These are phyloP conservation scores for Scartelaos histophorus DNA, from an alignment of 2,113 vertebrate species.

Conservation along the genomic window DNA sequence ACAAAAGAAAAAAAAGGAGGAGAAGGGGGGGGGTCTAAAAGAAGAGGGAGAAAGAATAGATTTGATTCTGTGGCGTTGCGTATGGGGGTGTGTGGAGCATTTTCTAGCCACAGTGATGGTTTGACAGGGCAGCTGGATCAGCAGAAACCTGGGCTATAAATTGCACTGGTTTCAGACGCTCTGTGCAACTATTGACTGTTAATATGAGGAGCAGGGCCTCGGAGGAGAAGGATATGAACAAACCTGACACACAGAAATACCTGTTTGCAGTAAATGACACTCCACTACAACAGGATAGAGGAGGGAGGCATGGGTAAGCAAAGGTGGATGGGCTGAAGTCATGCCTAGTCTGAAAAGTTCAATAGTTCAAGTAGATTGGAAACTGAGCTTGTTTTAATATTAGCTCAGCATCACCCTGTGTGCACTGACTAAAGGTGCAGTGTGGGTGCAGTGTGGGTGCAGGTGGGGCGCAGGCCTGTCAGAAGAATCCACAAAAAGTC, in stretches of 20 bases:
- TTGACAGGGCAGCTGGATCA: slow-evolving; percentile 74
- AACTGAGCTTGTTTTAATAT: too few relatives aligned
- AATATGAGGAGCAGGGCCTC: slow-evolving; percentile 51
- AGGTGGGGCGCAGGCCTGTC: too few relatives aligned
- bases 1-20: slow-evolving; percentile 19
- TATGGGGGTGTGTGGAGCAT: slow-evolving; percentile 42
- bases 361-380: too few relatives aligned
- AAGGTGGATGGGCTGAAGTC: too few relatives aligned
- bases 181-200: slow-evolving; percentile 66
- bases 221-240: slow-evolving; percentile 31
- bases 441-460: too few relatives aligned
- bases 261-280: slow-evolving; percentile 9
- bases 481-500: too few relatives aligned
- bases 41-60: slow-evolving; percentile 2
- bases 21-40: slow-evolving; percentile 3
- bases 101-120: slow-evolving; percentile 63
- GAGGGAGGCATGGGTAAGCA: too few relatives aligned
- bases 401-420: too few relatives aligned
- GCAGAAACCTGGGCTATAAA: slow-evolving; percentile 72
- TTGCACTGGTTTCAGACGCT: slow-evolving; percentile 63
- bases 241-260: slow-evolving; percentile 35
- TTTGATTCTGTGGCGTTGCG: slow-evolving; percentile 33
- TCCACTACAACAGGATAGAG: too few relatives aligned
- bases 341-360: too few relatives aligned
- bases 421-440: too few relatives aligned